phyloP scores from a whole-genome alignment of 2,797 vertebrate species.

The Pteropus rufus region DNA sequence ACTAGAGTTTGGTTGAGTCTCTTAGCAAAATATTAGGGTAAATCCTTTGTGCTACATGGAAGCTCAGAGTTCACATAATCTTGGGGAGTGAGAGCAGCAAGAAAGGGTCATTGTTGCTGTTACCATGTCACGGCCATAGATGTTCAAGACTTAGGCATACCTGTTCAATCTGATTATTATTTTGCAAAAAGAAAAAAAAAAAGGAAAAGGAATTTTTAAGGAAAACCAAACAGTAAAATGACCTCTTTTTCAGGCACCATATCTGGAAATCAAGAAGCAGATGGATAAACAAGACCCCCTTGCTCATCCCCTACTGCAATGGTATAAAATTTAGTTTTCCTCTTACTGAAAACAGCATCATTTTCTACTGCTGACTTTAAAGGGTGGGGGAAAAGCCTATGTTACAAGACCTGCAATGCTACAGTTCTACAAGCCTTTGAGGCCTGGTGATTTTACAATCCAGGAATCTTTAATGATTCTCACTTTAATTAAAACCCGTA shows the following conservation, averaged over 20 bases:
- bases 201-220: conserved; percentile 38
- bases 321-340: conserved; percentile 80
- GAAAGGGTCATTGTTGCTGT: neutral
- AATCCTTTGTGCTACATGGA: too few species aligned
- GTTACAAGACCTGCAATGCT: neutral
- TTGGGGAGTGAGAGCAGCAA: neutral
- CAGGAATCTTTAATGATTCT: neutral
- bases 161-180: conserved; percentile 32
- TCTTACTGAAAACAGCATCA: neutral
- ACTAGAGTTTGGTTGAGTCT: neutral
- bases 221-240: conserved; percentile 51
- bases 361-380: neutral
- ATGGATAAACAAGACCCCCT: conserved; percentile 94
- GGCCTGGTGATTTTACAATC: neutral
- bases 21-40: neutral
- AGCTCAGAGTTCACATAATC: neutral
- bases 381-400: neutral
- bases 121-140: conserved; percentile 30
- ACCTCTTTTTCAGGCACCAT: conserved; percentile 87
- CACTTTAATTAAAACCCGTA: conserved; percentile 57
- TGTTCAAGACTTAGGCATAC: neutral
- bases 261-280: conserved; percentile 95
- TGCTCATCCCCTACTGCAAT: conserved; percentile 92
- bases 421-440: neutral
- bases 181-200: neutral